These are phyloP conservation scores for Scaptomyza polygonia DNA, from an alignment of 2,888 invertebrate species.

Conservation along the genomic window DNA sequence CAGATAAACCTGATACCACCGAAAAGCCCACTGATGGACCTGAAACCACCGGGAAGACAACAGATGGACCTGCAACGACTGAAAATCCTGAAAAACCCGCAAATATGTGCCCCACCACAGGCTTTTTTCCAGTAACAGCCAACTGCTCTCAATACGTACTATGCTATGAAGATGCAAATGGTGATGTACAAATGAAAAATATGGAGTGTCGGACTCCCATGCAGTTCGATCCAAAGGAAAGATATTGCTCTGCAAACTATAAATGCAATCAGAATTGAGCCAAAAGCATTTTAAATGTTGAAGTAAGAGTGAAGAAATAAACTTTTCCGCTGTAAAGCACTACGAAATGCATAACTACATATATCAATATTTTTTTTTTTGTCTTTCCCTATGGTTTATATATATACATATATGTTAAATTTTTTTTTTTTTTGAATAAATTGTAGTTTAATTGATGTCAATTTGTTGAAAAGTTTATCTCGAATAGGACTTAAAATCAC, in stretches of 20 bases:
- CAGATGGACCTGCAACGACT: background rate
- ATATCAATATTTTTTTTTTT: constrained; percentile 30
- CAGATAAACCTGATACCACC: background rate
- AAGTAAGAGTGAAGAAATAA: constrained; percentile 17
- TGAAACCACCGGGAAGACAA: background rate
- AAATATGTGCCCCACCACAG: constrained; percentile 60
- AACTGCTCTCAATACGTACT: constrained; percentile 60
- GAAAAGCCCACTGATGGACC: background rate
- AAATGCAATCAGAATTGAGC: constrained; percentile 39
- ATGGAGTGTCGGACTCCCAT: constrained; percentile 60
- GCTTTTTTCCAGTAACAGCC: constrained; percentile 56
- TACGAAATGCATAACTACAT: constrained; percentile 27
- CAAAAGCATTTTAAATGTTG: background rate
- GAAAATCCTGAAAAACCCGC: too few relatives aligned
- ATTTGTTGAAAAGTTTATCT: constrained; percentile 32
- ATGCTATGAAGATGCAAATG: constrained; percentile 41
- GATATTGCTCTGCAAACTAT: constrained; percentile 47
- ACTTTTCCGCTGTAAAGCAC: constrained; percentile 13
- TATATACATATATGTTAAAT: background rate
- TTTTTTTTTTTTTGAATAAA: constrained; percentile 59
- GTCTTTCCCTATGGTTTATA: constrained; percentile 10
- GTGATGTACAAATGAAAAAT: constrained; percentile 7
- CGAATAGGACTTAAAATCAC: constrained; percentile 21
- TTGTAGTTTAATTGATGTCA: constrained; percentile 52
- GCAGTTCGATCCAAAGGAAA: constrained; percentile 55